These are phyloP conservation scores for Potamarius usumacintae DNA, from an alignment of 2,113 vertebrate species.

Conservation along the genomic window DNA sequence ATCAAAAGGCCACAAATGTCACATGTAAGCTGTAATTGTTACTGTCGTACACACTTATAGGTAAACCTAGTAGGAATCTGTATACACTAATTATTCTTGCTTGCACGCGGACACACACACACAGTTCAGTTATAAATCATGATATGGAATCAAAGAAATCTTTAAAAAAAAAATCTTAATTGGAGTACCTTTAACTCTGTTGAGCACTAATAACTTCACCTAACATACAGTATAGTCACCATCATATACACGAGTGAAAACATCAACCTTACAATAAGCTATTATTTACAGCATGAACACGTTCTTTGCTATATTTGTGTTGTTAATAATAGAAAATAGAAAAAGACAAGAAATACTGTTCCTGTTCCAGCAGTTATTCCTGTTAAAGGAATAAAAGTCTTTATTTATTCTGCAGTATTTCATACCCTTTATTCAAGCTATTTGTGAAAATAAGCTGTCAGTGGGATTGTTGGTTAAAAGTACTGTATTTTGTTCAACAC, in stretches of 20 bases:
- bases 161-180: constrained; percentile 10
- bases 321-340: neutral
- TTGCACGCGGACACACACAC: neutral
- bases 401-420: constrained; percentile 11
- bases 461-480: constrained; percentile 30
- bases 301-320: constrained; percentile 25
- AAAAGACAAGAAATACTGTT: neutral
- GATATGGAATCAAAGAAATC: neutral
- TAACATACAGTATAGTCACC: neutral
- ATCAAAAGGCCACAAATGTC: neutral
- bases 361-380: constrained; percentile 10
- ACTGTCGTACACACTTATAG: neutral
- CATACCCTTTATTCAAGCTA: neutral
- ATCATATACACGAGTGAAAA: neutral
- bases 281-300: constrained; percentile 18
- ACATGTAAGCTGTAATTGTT: constrained; percentile 13
- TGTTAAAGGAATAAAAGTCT: neutral
- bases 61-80: constrained; percentile 4
- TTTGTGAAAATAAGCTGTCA: constrained; percentile 26
- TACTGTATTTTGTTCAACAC: constrained; percentile 24
- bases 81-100: neutral
- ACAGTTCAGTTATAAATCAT: neutral
- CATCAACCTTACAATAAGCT: constrained; percentile 13
- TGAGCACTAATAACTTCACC: neutral
- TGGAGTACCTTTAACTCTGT: constrained; percentile 14